Base-by-base conservation (phyloP, 2,797 vertebrate genomes). In the Distichodus sexfasciatus region DNA sequence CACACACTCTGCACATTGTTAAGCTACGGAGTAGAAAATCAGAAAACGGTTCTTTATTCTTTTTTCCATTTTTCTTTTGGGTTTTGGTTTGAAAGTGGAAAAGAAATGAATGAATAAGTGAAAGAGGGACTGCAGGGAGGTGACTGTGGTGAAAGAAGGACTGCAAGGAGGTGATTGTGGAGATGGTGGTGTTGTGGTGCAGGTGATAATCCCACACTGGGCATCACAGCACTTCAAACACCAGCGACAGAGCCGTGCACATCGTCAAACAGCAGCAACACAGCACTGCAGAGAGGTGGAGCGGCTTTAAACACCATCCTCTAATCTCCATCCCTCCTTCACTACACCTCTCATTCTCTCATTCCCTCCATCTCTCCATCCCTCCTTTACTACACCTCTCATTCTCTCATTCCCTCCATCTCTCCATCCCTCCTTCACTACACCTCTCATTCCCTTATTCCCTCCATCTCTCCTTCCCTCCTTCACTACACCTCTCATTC, bases 221-320 rank as follows among this genome's bases (percentile, higher is more conserved):
- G 68, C 58, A 36, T 74, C 74, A 76, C 73, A 72, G 60, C 66
- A 63, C 35, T 19, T 66, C 60, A 61, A 57, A 75, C 76, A 71
- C n/a, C n/a, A n/a, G n/a, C n/a, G n/a, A n/a, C n/a, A n/a, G n/a
- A n/a, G n/a, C n/a, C n/a, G n/a, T n/a, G n/a, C n/a, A n/a, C n/a
- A n/a, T n/a, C n/a, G n/a, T 67, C 69, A 79, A 77, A 80, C 53
- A 64, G 36, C 31, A 58, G 23, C 41, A 66, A 57, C 40, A 60
- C 68, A 57, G 59, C 65, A 66, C 62, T 19, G n/a, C 43, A 57
- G 43, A 71, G 41, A 71, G 68, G 61, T 64, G 41, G 66, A 36
- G 63, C 50, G 43, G 14, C 61, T 75, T 71, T 71, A 74, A 62
- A 68, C 67, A 58, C 65, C 46, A 47, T 68, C 66, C 46, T 51